These are phyloP conservation scores for Pterois miles DNA, from an alignment of 2,797 vertebrate genomes.

Conservation along the genomic window DNA sequence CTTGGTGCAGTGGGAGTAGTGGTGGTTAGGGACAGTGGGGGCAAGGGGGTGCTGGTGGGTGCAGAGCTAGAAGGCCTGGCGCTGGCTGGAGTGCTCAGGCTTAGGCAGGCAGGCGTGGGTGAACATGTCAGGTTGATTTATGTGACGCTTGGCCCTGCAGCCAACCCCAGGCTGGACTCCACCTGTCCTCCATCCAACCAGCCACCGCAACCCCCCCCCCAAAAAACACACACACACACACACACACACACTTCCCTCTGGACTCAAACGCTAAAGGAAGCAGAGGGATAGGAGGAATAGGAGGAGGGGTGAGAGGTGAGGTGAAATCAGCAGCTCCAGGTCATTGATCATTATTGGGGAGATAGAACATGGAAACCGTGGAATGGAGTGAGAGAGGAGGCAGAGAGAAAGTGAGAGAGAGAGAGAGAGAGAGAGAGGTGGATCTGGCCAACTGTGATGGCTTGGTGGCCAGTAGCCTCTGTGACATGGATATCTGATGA, in stretches of 20 bases:
- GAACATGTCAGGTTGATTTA: conserved; percentile 83
- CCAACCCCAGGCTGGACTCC: conserved; percentile 77
- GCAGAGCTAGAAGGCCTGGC: conserved; percentile 51
- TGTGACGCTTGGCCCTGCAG: conserved; percentile 71
- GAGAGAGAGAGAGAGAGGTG: background rate
- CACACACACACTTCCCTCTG: background rate
- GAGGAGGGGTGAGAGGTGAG: background rate
- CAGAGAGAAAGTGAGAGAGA: background rate
- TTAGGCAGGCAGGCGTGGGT: conserved; percentile 76
- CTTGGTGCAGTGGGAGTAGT: conserved; percentile 39
- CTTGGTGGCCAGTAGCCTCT: conserved; percentile 8
- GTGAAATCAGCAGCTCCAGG: conserved; percentile 50
- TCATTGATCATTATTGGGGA: conserved; percentile 63
- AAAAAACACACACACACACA: no score
- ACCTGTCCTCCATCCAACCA: conserved; percentile 74
- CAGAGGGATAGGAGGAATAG: background rate
- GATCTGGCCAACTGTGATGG: conserved; percentile 19
- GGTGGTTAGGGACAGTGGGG: background rate
- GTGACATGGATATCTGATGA: conserved; percentile 15
- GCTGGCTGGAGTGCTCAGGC: conserved; percentile 43
- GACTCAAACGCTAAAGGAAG: conserved; percentile 37
- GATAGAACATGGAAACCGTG: background rate
- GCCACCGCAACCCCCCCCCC: background rate
- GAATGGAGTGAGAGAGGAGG: background rate
- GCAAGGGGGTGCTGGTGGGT: background rate